Conservation (phyloP, 2,888 invertebrate genomes). For the Ligdia adustata region DNA sequence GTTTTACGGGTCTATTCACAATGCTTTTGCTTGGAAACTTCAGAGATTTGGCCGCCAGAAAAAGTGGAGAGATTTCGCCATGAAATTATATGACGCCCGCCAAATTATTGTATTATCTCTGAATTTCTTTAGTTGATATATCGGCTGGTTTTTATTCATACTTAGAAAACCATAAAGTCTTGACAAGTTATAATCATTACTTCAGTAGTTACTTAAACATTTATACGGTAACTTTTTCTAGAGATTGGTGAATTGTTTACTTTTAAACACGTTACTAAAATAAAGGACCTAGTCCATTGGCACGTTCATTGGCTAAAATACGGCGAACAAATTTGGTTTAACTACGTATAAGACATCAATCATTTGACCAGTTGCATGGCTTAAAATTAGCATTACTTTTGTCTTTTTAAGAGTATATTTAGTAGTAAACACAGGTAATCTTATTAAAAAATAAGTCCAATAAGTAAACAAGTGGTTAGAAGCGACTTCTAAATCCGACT, state of each 20-base stretch:
- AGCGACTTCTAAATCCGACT: no score
- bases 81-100: conserved; percentile 59
- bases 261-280: not conserved
- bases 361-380: no score
- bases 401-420: no score
- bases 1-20: conserved; percentile 82
- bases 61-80: conserved; percentile 57
- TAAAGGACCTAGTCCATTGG: not conserved
- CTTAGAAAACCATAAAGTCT: conserved; percentile 24
- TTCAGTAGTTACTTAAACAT: conserved; percentile 1
- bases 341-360: no score
- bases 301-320: no score
- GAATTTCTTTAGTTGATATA: conserved; percentile 38
- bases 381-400: no score
- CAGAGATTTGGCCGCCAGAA: conserved; percentile 68
- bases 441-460: no score
- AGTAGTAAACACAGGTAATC: no score
- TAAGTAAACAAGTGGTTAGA: no score
- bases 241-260: conserved; percentile 1
- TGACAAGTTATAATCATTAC: conserved; percentile 12
- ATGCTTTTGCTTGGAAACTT: conserved; percentile 76
- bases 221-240: conserved; percentile 11
- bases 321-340: not conserved
- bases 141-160: conserved; percentile 27
- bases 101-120: conserved; percentile 55